Conservation (phyloP, 1,140 invertebrate genomes). For the Drosophila kikkawai region DNA sequence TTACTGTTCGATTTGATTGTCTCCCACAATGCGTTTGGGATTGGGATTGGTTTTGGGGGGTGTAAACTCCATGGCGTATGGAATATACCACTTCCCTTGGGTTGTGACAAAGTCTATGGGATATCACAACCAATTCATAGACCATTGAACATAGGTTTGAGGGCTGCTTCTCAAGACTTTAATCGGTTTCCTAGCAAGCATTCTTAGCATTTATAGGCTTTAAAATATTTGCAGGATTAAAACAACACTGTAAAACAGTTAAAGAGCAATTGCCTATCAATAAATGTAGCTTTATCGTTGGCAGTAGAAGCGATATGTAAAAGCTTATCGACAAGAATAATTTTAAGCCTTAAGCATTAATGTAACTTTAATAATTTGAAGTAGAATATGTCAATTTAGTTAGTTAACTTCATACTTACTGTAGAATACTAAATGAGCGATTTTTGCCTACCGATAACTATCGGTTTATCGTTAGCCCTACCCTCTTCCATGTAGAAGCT, state of each 20-base stretch:
- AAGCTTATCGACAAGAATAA: neutral
- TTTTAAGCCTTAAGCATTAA: too few species aligned
- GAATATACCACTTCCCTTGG: slow-evolving; percentile 11
- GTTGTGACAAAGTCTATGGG: slow-evolving; percentile 3
- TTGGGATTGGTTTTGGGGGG: slow-evolving; percentile 8
- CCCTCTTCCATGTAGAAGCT: too few species aligned
- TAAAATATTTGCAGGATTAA: too few species aligned
- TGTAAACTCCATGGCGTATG: neutral
- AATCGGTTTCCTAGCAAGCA: neutral
- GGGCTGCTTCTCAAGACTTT: neutral
- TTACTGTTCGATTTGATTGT: slow-evolving; percentile 45
- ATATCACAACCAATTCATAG: slow-evolving; percentile 11
- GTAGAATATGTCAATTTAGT: too few species aligned
- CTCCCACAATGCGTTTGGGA: slow-evolving; percentile 24
- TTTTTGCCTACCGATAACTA: too few species aligned
- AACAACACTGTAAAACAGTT: too few species aligned
- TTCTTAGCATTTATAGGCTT: too few species aligned
- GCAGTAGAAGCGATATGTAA: neutral
- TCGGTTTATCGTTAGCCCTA: too few species aligned
- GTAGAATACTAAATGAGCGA: too few species aligned
- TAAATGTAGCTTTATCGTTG: neutral
- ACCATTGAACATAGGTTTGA: neutral
- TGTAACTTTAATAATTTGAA: neutral
- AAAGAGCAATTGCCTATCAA: neutral
- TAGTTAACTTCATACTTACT: too few species aligned